These are phyloP conservation scores for Pelodytes ibericus DNA, from an alignment of 2,797 vertebrate genomes.

Conservation along the genomic window DNA sequence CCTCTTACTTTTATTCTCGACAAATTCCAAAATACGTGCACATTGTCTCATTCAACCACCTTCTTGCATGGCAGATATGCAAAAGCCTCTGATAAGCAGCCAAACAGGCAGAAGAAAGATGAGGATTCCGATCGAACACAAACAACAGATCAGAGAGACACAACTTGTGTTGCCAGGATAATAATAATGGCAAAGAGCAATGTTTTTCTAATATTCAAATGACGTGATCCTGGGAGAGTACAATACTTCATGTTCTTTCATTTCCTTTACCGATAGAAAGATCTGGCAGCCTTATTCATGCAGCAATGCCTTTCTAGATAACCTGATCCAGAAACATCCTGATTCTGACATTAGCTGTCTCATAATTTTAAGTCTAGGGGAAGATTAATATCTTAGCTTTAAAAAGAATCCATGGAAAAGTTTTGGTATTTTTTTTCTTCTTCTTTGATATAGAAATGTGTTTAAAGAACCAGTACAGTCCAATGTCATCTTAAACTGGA, in stretches of 20 bases:
- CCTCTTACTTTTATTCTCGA: no score
- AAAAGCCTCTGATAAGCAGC: not conserved
- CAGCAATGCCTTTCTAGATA: conserved; percentile 43
- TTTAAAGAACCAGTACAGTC: no score
- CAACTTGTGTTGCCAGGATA: not conserved
- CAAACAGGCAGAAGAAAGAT: not conserved
- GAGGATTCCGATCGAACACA: not conserved
- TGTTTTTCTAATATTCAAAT: conserved; percentile 13
- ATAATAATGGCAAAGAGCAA: conserved; percentile 1
- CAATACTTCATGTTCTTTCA: conserved; percentile 40
- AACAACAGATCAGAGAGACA: not conserved
- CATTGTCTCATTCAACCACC: no score
- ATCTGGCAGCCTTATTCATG: conserved; percentile 23
- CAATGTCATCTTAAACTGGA: no score
- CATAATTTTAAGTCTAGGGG: conserved; percentile 40
- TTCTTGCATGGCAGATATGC: not conserved
- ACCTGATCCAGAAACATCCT: conserved; percentile 37
- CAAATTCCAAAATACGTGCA: no score
- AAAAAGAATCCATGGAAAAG: conserved; percentile 26
- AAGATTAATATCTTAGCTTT: conserved; percentile 10
- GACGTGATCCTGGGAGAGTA: conserved; percentile 34
- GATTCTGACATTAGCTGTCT: conserved; percentile 7
- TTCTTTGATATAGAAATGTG: no score
- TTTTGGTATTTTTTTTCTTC: not conserved
- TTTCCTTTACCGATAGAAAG: conserved; percentile 55